Evolutionary conservation across 1,140 invertebrate genomes (phyloP).

Genomic region (Ectropis grisescens): DNA sequence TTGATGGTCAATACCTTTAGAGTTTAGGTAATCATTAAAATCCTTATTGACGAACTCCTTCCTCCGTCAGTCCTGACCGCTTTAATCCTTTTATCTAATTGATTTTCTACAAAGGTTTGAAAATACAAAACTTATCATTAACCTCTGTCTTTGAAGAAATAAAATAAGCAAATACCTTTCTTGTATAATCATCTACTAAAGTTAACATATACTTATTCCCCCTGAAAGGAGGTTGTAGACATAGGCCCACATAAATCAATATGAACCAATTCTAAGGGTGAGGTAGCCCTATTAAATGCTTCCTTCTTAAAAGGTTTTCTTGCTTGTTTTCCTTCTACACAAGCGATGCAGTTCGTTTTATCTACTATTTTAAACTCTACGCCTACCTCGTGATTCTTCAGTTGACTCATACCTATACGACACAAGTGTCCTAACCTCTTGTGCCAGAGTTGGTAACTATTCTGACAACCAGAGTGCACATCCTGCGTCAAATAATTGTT

Average conservation of each 20-base stretch:
- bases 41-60: no score
- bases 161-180: no score
- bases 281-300: neutral
- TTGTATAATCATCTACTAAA: conserved; percentile 36
- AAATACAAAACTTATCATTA: no score
- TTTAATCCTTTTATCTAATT: no score
- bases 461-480: conserved; percentile 3
- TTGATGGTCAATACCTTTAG: conserved; percentile 3
- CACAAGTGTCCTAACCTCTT: conserved; percentile 12
- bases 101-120: no score
- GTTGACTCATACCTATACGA: conserved; percentile 13
- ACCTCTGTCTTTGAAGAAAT: no score
- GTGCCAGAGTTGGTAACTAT: conserved; percentile 14
- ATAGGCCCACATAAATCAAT: conserved; percentile 46
- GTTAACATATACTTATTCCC: conserved; percentile 35
- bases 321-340: conserved; percentile 6
- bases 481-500: no score
- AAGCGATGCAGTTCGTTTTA: conserved; percentile 4
- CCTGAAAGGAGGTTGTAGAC: conserved; percentile 24
- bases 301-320: conserved; percentile 8
- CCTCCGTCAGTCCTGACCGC: no score
- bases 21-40: no score
- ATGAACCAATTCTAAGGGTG: conserved; percentile 26
- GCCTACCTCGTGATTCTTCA: conserved; percentile 3
- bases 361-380: conserved; percentile 2